phyloP scores from a whole-genome alignment of 2,113 vertebrate genomes.

The Cricetomys ansorgei region DNA sequence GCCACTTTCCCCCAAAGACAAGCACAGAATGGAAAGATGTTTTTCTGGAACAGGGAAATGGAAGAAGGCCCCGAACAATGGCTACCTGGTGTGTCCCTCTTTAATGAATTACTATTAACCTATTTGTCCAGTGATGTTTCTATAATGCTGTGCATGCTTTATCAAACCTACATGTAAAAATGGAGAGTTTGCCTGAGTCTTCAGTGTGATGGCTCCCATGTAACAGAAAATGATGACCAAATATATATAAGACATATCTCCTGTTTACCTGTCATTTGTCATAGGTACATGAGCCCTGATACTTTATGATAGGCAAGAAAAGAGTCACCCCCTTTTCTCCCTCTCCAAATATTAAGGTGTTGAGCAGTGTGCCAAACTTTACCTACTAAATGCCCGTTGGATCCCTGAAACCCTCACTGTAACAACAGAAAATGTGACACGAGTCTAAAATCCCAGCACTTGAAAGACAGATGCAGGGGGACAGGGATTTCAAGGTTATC shows the following conservation, averaged over 20 bases:
- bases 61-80: background rate
- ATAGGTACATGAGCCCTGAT: background rate
- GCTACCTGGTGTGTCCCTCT: background rate
- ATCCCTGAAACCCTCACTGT: fast-evolving
- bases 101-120: background rate
- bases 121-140: background rate
- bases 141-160: background rate
- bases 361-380: background rate
- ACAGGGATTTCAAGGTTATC: background rate
- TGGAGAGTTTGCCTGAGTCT: background rate
- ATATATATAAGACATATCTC: background rate
- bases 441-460: background rate
- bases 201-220: background rate
- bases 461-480: background rate
- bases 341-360: background rate
- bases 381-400: background rate
- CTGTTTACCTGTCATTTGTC: background rate
- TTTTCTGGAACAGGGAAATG: background rate
- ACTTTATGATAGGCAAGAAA: background rate
- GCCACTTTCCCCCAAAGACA: background rate
- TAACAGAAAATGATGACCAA: background rate
- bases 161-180: background rate
- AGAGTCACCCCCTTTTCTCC: background rate
- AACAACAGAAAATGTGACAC: constrained; percentile 6
- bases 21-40: background rate